Evolutionary conservation across 2,797 vertebrate species (phyloP), one percentile per base, ranked within the genome.

Genomic region (Gymnothorax javanicus): DNA sequence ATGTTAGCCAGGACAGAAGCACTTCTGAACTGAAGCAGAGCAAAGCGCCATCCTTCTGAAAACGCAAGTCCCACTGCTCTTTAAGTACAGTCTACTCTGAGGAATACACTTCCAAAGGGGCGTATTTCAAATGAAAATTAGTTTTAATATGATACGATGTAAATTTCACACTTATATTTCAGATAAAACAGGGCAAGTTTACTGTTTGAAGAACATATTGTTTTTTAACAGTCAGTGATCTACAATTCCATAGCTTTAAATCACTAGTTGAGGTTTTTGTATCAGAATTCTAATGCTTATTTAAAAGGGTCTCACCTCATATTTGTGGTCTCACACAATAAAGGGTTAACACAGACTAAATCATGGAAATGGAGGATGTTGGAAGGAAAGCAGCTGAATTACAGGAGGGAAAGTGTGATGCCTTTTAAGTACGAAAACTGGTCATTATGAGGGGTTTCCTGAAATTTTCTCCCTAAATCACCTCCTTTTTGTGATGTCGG

Each of bases 1-100:
- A 88, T 86, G 79, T 85, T 86, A 87, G 82, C 85, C 59, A 81
- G 43, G 87, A 85, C 73, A 82, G 82, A 20, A 64, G 82, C 82
- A 60, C 84, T 85, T 57, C 84, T n/a, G 13, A n/a, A 25, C 64
- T 67, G 64, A 20, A 67, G 23, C 64, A 73, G 71, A 12, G 13
- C 71, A 12, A 27, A 73, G 2, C 25, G 43, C 43, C 71, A 33
- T 4, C 64, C 64, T n/a, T 20, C 60, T 43, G 33, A 5, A 3
- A 4, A 5, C 1, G 4, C 20, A 2, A 23, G 62, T 67, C 20
- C 20, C 8, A 8, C 20, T 67, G 23, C 64, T n/a, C 64, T 67
- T n/a, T 67, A n/a, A n/a, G 13, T 67, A 67, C 9, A 67, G 23
- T 67, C 64, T n/a, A 9, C 0, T 59, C 25, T 43, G 33, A 43